Evolutionary conservation across 2,797 vertebrate genomes (phyloP).

Genomic region (Dermochelys coriacea): DNA sequence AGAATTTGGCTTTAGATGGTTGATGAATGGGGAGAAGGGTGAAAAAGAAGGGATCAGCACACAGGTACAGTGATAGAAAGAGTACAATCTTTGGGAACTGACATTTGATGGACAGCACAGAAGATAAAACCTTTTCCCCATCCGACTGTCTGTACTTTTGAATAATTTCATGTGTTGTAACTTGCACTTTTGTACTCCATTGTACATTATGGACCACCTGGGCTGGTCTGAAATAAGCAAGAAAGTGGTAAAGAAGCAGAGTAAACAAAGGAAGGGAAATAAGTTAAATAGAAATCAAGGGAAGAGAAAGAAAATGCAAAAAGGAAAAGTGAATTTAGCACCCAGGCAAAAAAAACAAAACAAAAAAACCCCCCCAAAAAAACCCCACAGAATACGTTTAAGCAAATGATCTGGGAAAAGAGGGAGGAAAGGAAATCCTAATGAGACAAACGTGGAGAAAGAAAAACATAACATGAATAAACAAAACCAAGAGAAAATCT

Average conservation of each 20-base stretch:
- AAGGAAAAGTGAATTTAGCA: not conserved
- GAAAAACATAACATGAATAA: not conserved
- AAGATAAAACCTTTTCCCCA: not conserved
- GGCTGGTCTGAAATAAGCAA: rapidly evolving
- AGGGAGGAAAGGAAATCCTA: not conserved
- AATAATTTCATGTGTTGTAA: not conserved
- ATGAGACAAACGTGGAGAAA: not conserved
- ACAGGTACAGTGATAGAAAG: not conserved
- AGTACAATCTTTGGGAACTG: not conserved
- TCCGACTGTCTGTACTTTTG: not conserved
- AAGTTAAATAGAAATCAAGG: not conserved
- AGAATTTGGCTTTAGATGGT: not conserved
- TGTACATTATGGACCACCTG: not conserved
- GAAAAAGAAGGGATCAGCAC: rapidly evolving
- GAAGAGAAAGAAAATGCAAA: not conserved
- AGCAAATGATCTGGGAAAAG: not conserved
- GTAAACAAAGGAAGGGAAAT: not conserved
- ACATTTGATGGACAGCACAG: not conserved
- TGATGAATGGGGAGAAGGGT: not conserved
- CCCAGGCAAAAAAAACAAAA: not conserved
- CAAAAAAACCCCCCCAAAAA: too few relatives aligned
- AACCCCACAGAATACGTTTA: not conserved
- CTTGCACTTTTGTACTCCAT: not conserved
- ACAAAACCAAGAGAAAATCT: not conserved
- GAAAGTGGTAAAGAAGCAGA: not conserved